Evolutionary conservation across 2,113 vertebrate genomes (phyloP).

Genomic region (Podarcis muralis): DNA sequence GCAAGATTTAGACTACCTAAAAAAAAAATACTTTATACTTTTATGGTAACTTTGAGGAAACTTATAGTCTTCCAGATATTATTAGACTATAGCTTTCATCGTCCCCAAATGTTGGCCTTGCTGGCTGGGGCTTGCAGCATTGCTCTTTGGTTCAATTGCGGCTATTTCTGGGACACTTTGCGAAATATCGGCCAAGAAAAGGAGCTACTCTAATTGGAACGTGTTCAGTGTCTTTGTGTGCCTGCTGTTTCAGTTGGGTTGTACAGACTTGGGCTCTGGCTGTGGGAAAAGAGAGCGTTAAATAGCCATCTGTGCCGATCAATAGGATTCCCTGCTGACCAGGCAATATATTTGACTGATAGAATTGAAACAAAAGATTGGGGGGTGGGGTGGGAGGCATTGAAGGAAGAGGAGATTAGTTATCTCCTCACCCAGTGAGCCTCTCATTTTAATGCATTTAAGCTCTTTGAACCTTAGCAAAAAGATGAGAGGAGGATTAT

Average conservation of each 20-base stretch:
- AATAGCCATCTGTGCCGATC: not conserved
- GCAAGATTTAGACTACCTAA: too few species aligned
- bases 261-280: not conserved
- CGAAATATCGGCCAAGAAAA: not conserved
- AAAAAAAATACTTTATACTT: not conserved
- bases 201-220: not conserved
- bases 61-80: not conserved
- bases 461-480: slow-evolving; percentile 10
- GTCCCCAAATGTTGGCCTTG: too few species aligned
- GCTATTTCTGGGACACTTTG: not conserved
- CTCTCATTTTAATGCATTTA: not conserved
- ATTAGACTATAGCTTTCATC: too few species aligned
- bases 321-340: not conserved
- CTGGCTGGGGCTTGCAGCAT: too few species aligned
- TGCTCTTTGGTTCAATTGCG: fast-evolving
- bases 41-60: not conserved
- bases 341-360: not conserved
- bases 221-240: not conserved
- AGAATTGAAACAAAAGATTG: slow-evolving; percentile 4
- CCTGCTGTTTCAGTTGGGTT: not conserved
- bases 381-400: not conserved
- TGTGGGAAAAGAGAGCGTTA: not conserved
- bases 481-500: not conserved
- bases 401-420: not conserved
- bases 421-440: not conserved